Evolutionary conservation across 2,888 invertebrate genomes (phyloP).

Genomic region (Cryptocephalus moraei): DNA sequence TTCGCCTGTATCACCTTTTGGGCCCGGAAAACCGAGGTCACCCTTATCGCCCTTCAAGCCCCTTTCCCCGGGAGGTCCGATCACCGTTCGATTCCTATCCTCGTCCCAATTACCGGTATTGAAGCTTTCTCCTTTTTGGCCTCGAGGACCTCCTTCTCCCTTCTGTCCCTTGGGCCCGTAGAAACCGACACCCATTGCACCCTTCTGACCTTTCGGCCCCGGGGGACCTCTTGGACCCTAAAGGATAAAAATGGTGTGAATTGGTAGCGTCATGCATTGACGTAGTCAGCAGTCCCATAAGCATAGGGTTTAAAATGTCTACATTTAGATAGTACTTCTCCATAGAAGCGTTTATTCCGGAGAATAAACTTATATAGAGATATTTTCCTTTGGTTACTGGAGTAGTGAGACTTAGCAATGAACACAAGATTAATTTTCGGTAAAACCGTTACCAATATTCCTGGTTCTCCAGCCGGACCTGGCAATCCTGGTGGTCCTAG

Average conservation of each 20-base stretch:
- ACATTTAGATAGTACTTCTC: too few relatives aligned
- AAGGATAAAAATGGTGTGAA: constrained; percentile 4
- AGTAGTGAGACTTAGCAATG: too few relatives aligned
- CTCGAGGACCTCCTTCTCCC: constrained; percentile 43
- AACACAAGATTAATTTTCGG: too few relatives aligned
- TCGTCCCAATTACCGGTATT: constrained; percentile 9
- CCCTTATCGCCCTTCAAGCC: constrained; percentile 55
- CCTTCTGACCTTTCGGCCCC: constrained; percentile 62
- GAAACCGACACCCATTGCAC: constrained; percentile 48
- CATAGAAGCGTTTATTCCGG: too few relatives aligned
- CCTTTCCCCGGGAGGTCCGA: constrained; percentile 42
- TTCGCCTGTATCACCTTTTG: constrained; percentile 60
- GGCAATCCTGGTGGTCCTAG: constrained; percentile 47
- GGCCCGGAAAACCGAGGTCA: constrained; percentile 49
- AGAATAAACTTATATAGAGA: too few relatives aligned
- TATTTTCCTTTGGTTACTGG: too few relatives aligned
- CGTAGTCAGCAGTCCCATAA: too few relatives aligned
- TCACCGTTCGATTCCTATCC: constrained; percentile 16
- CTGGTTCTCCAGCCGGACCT: constrained; percentile 53
- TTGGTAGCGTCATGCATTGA: too few relatives aligned
- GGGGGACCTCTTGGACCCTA: constrained; percentile 59
- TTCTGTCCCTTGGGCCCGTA: constrained; percentile 50
- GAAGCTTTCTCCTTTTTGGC: constrained; percentile 45
- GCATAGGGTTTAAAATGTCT: too few relatives aligned
- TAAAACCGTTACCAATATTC: constrained; percentile 43